Evolutionary conservation across 1,140 invertebrate genomes (phyloP).

Genomic region (Stratiolaelaps scimitus): DNA sequence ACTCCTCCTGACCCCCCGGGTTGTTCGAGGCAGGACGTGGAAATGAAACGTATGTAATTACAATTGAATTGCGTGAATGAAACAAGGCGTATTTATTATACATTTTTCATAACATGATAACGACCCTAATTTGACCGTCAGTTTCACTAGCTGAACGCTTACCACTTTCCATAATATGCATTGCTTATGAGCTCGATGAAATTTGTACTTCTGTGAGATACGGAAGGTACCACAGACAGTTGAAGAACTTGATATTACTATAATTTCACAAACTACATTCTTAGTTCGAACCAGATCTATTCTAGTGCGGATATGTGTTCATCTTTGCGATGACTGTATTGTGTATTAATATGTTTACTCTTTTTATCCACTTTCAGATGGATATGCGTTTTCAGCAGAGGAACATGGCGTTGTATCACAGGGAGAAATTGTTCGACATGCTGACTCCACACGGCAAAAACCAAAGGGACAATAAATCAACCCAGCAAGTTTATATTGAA

Average conservation of each 20-base stretch:
- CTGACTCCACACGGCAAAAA: conserved; percentile 1
- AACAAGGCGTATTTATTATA: conserved; percentile 23
- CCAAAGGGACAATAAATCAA: conserved; percentile 12
- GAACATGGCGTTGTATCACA: conserved; percentile 78
- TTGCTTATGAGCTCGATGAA: conserved; percentile 2
- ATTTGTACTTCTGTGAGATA: too few species aligned
- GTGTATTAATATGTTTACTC: not conserved
- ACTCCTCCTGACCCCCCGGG: conserved; percentile 36
- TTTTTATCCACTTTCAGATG: conserved; percentile 54
- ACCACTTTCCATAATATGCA: conserved; percentile 31
- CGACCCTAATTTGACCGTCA: too few species aligned
- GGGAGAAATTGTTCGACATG: conserved; percentile 35
- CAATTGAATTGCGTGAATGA: conserved; percentile 9
- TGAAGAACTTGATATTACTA: too few species aligned
- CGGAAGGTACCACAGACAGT: conserved; percentile 28
- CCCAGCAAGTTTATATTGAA: too few species aligned
- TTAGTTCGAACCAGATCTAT: too few species aligned
- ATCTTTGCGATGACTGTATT: too few species aligned
- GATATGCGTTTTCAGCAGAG: conserved; percentile 97
- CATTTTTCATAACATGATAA: too few species aligned
- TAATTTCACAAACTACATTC: too few species aligned
- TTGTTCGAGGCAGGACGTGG: conserved; percentile 54
- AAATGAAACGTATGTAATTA: conserved; percentile 75
- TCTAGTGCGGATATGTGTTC: too few species aligned
- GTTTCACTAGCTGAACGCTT: too few species aligned